Conservation (phyloP, 2,797 vertebrate species). For the Chaenodraco wilsoni region DNA sequence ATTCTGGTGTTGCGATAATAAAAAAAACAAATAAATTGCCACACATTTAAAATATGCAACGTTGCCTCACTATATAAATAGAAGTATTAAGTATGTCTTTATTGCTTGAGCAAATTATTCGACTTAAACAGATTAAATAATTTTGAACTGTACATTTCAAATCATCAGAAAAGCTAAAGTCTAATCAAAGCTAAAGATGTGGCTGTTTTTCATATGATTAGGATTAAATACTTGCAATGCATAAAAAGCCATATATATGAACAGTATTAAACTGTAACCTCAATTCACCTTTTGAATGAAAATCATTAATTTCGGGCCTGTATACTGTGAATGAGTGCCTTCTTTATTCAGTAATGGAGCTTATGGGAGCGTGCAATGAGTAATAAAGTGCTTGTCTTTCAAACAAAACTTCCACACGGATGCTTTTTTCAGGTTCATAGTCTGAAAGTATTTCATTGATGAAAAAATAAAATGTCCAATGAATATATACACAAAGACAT, state of each 20-base stretch:
- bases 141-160: no score
- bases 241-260: slow-evolving; percentile 16
- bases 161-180: slow-evolving; percentile 7
- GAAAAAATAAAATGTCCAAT: neutral
- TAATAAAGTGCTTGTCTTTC: slow-evolving; percentile 52
- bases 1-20: neutral
- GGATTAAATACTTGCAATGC: neutral
- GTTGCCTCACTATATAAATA: neutral
- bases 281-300: slow-evolving; percentile 10
- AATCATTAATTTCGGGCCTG: slow-evolving; percentile 8
- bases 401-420: slow-evolving; percentile 5
- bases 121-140: neutral
- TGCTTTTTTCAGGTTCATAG: slow-evolving; percentile 13
- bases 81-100: neutral
- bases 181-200: neutral
- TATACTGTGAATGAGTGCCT: slow-evolving; percentile 44
- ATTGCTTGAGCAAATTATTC: neutral
- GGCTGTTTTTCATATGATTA: neutral
- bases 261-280: neutral
- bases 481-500: slow-evolving; percentile 16
- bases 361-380: slow-evolving; percentile 12
- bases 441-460: slow-evolving; percentile 1
- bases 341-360: slow-evolving; percentile 14
- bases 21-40: neutral
- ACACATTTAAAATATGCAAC: neutral